Percentiles rank a stretch among this genome's conserved stretches.
phyloP scores from a whole-genome alignment of 2,797 vertebrate genomes.

The Toxotes lorentzi region DNA sequence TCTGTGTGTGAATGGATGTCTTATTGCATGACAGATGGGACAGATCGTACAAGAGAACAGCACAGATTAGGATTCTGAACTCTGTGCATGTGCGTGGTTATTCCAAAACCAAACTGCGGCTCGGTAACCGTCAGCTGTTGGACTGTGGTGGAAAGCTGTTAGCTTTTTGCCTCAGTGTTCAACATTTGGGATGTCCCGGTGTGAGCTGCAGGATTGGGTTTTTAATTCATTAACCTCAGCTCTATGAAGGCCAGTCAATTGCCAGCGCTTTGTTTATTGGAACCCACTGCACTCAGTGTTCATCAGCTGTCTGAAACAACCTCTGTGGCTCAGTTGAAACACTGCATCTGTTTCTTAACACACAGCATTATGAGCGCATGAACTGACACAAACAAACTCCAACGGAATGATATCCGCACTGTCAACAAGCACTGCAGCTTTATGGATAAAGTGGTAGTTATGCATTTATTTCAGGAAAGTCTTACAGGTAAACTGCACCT shows the following conservation, averaged over 20 bases:
- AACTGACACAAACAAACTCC: neutral
- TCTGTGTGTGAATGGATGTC: slow-evolving; percentile 27
- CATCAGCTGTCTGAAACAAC: slow-evolving; percentile 17
- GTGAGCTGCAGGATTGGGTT: slow-evolving; percentile 33
- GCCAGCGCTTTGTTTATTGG: slow-evolving; percentile 1
- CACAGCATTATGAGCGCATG: neutral
- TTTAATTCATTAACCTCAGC: slow-evolving; percentile 36
- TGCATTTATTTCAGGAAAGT: neutral
- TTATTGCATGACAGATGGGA: slow-evolving; percentile 67
- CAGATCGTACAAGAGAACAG: slow-evolving; percentile 62
- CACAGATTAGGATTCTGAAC: slow-evolving; percentile 68
- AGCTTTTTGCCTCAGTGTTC: slow-evolving; percentile 33
- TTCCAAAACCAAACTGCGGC: slow-evolving; percentile 54
- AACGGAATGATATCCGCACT: neutral
- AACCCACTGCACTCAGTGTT: neutral
- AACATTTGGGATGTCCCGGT: slow-evolving; percentile 28
- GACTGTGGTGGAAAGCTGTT: slow-evolving; percentile 18
- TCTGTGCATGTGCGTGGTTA: slow-evolving; percentile 28
- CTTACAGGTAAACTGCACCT: neutral
- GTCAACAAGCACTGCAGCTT: neutral
- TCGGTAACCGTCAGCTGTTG: slow-evolving; percentile 40
- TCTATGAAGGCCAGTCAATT: neutral
- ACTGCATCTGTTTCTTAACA: neutral
- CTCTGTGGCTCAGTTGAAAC: neutral
- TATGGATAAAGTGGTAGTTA: neutral